Base-by-base conservation (phyloP, 2,113 vertebrate genomes). In the Chaetops frenatus region DNA sequence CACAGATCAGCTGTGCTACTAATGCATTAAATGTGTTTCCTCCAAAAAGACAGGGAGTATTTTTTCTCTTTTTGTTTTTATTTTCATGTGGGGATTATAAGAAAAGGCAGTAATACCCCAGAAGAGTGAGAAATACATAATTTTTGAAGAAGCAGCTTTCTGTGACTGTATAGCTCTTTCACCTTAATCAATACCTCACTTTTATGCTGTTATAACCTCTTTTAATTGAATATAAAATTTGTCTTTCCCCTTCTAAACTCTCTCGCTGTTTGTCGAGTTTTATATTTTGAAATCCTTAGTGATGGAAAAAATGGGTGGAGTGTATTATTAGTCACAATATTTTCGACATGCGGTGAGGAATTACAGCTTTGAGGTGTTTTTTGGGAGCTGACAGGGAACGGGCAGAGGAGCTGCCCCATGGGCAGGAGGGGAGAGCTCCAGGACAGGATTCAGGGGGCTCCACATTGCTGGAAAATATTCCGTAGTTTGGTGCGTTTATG, bases 251-350 rank as follows among this genome's bases (percentile, higher is more conserved):
- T 69, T 64, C 65, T 81, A n/a, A 80, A 54, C 91, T 54, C 64
- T 53, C 53, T 51, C 15, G 0, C 38, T 78, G 25, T 76, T 90
- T 65, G 70, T 89, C 45, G 60, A 78, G 80, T 73, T 88, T 78
- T 82, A 42, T 79, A 35, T 95, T 92, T 94, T 95, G 54, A 66
- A 78, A 74, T 62, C 58, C 67, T 88, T n/a, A 9, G 61, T 60
- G 93, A 88, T 94, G 82, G 89, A 72, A 86, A 88, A 72, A 61
- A 64, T 69, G 65, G 77, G 60, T 82, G 86, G 73, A 90, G 95
- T 74, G 72, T 96, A 45, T 91, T 88, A 76, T 88, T 82, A 62
- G 40, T 72, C 76, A 82, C 87, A 86, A 71, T 73, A 81, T 91
- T 96, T 91, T 96, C 90, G 78, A 48, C 61, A 65, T 65, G 90